Evolutionary conservation across 2,113 vertebrate species (phyloP).

Genomic region (Chauna torquata): DNA sequence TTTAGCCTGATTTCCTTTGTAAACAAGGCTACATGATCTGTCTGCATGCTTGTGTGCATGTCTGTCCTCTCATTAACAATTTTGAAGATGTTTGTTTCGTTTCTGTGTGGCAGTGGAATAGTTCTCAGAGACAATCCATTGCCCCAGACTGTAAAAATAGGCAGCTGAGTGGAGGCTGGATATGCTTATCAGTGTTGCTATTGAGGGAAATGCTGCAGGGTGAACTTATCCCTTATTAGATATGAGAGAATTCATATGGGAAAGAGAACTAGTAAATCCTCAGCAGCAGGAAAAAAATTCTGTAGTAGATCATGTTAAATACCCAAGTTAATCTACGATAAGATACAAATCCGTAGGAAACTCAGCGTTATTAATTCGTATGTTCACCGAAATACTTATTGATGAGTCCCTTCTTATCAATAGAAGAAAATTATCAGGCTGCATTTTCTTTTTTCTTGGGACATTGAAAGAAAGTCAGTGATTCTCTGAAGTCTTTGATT

Average conservation of each 20-base stretch:
- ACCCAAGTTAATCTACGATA: not conserved
- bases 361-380: not conserved
- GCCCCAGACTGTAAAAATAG: not conserved
- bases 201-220: not conserved
- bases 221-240: not conserved
- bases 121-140: not conserved
- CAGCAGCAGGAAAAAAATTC: not conserved
- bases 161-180: accelerated
- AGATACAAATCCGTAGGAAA: not conserved
- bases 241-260: not conserved
- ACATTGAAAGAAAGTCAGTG: not conserved
- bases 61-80: not conserved
- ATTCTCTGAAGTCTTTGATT: not conserved
- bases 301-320: not conserved
- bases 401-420: not conserved
- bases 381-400: not conserved
- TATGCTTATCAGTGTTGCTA: not conserved
- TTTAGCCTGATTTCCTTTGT: not conserved
- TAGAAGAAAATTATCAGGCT: not conserved
- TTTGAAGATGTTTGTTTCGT: not conserved
- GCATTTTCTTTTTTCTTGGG: not conserved
- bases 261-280: not conserved
- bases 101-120: not conserved
- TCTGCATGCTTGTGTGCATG: not conserved
- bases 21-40: not conserved